A percentile compares a stretch with the other conserved stretches of the same genome.
Conservation (phyloP, 2,113 vertebrate species). For the Semnornis frantzii region DNA sequence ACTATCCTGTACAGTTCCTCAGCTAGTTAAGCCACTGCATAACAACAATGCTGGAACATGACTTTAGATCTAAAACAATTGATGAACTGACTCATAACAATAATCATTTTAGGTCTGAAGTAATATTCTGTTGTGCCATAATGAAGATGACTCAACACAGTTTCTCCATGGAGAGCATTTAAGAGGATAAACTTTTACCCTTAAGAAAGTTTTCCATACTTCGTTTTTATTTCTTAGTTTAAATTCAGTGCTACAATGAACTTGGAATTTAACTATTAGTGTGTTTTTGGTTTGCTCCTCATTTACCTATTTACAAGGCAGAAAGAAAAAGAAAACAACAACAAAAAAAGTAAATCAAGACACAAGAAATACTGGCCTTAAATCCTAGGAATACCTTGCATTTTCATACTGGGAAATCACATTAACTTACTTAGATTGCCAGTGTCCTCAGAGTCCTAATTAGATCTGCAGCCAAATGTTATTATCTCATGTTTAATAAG, state of each 20-base stretch:
- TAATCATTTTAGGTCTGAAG: slow-evolving; percentile 56
- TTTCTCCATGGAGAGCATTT: background rate
- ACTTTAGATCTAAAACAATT: slow-evolving; percentile 40
- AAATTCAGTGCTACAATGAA: background rate
- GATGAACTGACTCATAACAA: slow-evolving; percentile 48
- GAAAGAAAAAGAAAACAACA: background rate
- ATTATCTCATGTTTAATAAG: slow-evolving; percentile 9
- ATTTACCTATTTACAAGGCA: background rate
- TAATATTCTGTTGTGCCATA: slow-evolving; percentile 23
- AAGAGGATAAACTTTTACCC: slow-evolving; percentile 27
- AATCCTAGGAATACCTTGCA: background rate
- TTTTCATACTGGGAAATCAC: slow-evolving; percentile 30
- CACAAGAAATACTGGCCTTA: background rate
- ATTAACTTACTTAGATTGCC: slow-evolving; percentile 9
- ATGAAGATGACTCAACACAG: slow-evolving; percentile 45
- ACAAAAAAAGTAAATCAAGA: background rate
- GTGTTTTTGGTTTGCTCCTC: background rate
- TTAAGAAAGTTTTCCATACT: slow-evolving; percentile 1
- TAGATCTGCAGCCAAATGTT: slow-evolving; percentile 22
- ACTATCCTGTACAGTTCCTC: background rate
- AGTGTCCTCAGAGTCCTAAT: slow-evolving; percentile 2
- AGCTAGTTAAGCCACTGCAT: background rate
- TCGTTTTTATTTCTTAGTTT: background rate
- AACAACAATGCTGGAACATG: slow-evolving; percentile 42
- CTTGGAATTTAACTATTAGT: background rate